These are phyloP conservation scores for Papilio machaon DNA, from an alignment of 1,140 invertebrate species.

Conservation along the genomic window DNA sequence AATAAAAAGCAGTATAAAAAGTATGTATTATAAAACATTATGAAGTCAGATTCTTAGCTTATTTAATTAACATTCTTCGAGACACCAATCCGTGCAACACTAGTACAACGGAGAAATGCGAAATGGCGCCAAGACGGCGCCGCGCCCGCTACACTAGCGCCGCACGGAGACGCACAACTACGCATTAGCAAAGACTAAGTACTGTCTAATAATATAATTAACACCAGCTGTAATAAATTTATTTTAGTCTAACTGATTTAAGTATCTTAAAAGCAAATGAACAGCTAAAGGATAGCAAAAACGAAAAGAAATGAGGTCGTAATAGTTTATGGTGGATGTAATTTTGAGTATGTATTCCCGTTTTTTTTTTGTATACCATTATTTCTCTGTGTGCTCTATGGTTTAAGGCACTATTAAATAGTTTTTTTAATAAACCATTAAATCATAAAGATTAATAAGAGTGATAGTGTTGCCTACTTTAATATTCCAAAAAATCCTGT, in stretches of 20 bases:
- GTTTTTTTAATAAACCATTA: neutral
- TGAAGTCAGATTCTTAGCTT: neutral
- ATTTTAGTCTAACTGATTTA: neutral
- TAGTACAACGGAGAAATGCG: conserved; percentile 60
- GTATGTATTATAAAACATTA: neutral
- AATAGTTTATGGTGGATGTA: neutral
- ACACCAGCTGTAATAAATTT: conserved; percentile 1
- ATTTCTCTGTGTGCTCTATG: too few relatives aligned
- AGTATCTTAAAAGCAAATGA: neutral
- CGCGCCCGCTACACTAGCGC: conserved; percentile 27
- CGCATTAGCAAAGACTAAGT: conserved; percentile 15
- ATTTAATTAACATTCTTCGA: conserved; percentile 5
- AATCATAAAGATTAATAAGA: neutral
- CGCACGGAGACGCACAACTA: neutral
- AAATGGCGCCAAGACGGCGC: conserved; percentile 58
- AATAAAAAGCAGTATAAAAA: too few relatives aligned
- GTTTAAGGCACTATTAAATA: too few relatives aligned
- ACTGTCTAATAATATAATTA: conserved; percentile 9
- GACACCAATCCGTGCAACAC: conserved; percentile 43
- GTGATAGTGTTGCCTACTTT: neutral
- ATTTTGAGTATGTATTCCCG: neutral
- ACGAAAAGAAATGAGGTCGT: neutral
- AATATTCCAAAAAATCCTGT: neutral
- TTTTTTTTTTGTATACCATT: neutral
- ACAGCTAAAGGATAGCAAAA: too few relatives aligned